These are phyloP conservation scores for Darevskia mixta DNA, from an alignment of 2,797 vertebrate species.

Conservation along the genomic window DNA sequence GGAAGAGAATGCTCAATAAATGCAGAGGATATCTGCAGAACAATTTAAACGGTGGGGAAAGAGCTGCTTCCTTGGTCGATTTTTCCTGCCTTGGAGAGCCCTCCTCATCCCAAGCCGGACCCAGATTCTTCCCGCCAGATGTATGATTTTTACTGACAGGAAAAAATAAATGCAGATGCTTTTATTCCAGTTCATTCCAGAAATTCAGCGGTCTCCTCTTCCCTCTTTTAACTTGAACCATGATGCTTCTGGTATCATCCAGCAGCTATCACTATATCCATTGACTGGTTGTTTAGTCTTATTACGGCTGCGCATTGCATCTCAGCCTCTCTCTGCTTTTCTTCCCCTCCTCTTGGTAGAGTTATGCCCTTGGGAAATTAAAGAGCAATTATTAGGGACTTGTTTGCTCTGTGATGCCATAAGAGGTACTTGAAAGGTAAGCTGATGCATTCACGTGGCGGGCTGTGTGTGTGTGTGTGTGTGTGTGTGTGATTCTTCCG, in stretches of 20 bases:
- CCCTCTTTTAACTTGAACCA: not conserved
- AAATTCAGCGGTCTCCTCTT: slow-evolving; percentile 24
- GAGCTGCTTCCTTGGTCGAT: not conserved
- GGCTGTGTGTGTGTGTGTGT: slow-evolving; percentile 2
- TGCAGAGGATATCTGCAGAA: not conserved
- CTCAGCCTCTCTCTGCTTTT: not conserved
- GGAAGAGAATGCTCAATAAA: not conserved
- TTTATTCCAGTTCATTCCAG: not conserved
- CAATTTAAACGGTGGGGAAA: too few species aligned
- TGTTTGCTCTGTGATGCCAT: slow-evolving; percentile 47
- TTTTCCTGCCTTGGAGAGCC: not conserved
- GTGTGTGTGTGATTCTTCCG: slow-evolving; percentile 23
- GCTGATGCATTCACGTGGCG: slow-evolving; percentile 38
- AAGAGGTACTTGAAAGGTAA: slow-evolving; percentile 51
- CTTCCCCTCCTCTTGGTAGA: not conserved
- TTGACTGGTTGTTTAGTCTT: not conserved
- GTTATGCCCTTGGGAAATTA: slow-evolving; percentile 57
- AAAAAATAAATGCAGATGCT: too few species aligned
- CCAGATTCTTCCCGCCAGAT: not conserved
- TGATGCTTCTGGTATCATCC: not conserved
- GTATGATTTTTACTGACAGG: not conserved
- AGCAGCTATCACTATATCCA: not conserved
- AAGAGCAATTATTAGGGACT: slow-evolving; percentile 61
- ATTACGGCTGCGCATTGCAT: not conserved
- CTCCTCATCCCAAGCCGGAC: too few species aligned